A percentile compares a stretch with the other conserved stretches of the same genome.
These are phyloP conservation scores for Thalassoma bifasciatum DNA, from an alignment of 2,113 vertebrate species.

Conservation along the genomic window DNA sequence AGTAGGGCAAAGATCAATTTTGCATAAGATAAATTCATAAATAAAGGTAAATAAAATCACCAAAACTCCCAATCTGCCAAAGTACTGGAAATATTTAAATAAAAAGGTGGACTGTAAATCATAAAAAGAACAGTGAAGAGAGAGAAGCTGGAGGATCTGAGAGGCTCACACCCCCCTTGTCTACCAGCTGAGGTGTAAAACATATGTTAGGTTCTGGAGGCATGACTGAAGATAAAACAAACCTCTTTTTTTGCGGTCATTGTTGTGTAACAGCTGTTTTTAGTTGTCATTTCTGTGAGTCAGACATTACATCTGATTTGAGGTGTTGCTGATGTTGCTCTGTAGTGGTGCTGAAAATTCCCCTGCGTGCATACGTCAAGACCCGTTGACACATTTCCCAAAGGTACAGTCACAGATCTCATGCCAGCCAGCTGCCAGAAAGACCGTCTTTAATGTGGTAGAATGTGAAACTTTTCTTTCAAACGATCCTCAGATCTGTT, in stretches of 20 bases:
- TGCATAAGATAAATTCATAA: too few species aligned
- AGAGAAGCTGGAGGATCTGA: too few species aligned
- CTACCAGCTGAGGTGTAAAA: slow-evolving; percentile 29
- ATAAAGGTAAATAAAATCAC: too few species aligned
- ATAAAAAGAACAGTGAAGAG: too few species aligned
- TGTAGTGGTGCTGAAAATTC: slow-evolving; percentile 24
- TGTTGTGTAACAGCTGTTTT: not conserved
- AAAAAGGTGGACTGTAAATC: too few species aligned
- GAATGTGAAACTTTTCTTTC: not conserved
- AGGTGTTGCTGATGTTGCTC: slow-evolving; percentile 25
- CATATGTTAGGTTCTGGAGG: not conserved
- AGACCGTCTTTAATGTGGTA: not conserved
- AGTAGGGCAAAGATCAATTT: too few species aligned
- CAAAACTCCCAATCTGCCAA: too few species aligned
- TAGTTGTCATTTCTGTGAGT: not conserved
- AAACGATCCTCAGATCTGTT: not conserved
- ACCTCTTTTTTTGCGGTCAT: not conserved
- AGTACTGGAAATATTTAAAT: too few species aligned
- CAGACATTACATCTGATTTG: slow-evolving; percentile 42
- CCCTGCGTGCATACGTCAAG: slow-evolving; percentile 29
- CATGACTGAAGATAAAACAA: slow-evolving; percentile 33
- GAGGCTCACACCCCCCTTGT: too few species aligned
- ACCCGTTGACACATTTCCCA: slow-evolving; percentile 14
- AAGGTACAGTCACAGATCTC: not conserved
- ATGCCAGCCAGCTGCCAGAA: slow-evolving; percentile 1